Percentiles rank a stretch among this genome's conserved stretches.
Conservation (phyloP, 2,797 vertebrate genomes). For the Mus caroli region DNA sequence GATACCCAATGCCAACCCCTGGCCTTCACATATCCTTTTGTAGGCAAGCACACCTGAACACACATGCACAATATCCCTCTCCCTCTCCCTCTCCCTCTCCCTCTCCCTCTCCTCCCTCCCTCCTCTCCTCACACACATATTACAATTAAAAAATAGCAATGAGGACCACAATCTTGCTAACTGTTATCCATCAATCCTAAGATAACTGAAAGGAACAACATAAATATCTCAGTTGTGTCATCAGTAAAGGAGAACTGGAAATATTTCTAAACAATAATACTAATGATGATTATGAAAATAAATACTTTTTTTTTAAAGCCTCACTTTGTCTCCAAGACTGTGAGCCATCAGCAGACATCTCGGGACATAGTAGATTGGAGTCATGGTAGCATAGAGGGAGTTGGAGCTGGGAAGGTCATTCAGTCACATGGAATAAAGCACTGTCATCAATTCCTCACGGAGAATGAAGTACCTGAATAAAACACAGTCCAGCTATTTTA, state of each 20-base stretch:
- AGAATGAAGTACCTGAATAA: conserved; percentile 17
- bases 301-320: neutral
- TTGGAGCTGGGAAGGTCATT: neutral
- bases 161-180: neutral
- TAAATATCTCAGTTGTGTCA: conserved; percentile 55
- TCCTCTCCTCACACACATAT: neutral
- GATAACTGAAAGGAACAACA: conserved; percentile 77
- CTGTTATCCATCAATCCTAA: conserved; percentile 67
- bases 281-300: neutral
- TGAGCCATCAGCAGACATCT: neutral
- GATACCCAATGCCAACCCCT: neutral
- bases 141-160: neutral
- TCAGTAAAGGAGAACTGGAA: conserved; percentile 66
- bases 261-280: conserved; percentile 56
- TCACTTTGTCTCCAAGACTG: neutral
- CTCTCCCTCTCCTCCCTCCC: neutral
- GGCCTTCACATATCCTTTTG: neutral
- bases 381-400: neutral
- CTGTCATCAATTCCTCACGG: neutral
- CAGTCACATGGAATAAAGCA: neutral
- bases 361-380: neutral
- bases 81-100: neutral
- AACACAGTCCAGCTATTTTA: conserved; percentile 5
- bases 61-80: accelerated
- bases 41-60: neutral